Base-by-base conservation (phyloP, 2,113 vertebrate species). In the Caranx ignobilis region DNA sequence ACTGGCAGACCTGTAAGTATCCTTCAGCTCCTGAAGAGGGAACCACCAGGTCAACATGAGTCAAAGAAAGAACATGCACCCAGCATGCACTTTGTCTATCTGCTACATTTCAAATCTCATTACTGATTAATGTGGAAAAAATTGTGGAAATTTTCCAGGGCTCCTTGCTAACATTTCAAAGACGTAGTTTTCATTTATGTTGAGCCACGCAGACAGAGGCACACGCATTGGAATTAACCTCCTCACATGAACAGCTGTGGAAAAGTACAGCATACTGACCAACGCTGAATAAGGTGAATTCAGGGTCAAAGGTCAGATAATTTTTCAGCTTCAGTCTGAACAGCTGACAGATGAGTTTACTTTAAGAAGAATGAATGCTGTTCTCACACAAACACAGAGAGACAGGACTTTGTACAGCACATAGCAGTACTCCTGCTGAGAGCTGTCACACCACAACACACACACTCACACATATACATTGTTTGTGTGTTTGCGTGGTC, bases 41-140 rank as follows among this genome's bases (percentile, higher is more conserved):
- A 79, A 75, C 32, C 66, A 37, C n/a, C 31, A 43, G 8, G 50
- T 75, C 52, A 79, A 59, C 59, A 66, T 57, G 9, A 12, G 4
- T 56, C 63, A 19, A 2, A 55, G 15, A 71, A 71, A 60, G 57
- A 64, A 52, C 60, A 56, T 77, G 66, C 48, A 52, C 65, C 35
- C 6, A 37, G 35, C 16, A 32, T 52, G n/a, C 41, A 37, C 34
- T 26, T 13, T 9, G 39, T 41, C 39, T 41, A 7, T 41, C 39
- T 66, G 77, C 83, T 77, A 79, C 79, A 86, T 87, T 87, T 77
- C 64, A 83, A 32, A 66, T 73, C 59, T 62, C 68, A 69, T 92
- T 88, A 94, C 85, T 91, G 87, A 93, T 92, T 93, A 94, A 93
- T 89, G 11, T 21, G 75, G 77, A 75, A 77, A 72, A 82, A 61